Evolutionary conservation across 2,113 vertebrate species (phyloP).

Genomic region (Ivindomyrus marchei): DNA sequence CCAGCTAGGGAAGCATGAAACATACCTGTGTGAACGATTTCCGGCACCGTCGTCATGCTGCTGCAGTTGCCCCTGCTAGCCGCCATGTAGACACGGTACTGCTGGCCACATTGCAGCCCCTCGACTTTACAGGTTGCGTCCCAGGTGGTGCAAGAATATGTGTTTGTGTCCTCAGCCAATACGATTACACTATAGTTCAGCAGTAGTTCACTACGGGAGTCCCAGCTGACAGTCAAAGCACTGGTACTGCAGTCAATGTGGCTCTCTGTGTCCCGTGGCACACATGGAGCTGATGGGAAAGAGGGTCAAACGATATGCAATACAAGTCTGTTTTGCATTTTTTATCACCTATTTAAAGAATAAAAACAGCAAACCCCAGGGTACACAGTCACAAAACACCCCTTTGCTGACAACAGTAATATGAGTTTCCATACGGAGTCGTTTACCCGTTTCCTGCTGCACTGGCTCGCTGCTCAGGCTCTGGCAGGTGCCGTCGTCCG

Average conservation of each 20-base stretch:
- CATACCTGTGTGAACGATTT: slow-evolving; percentile 49
- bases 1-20: not conserved
- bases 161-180: not conserved
- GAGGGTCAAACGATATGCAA: not conserved
- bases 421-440: not conserved
- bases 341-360: not conserved
- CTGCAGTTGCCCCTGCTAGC: slow-evolving; percentile 45
- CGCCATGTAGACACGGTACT: slow-evolving; percentile 43
- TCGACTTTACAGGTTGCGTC: slow-evolving; percentile 40
- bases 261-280: slow-evolving; percentile 37
- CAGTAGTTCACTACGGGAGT: not conserved
- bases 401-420: not conserved
- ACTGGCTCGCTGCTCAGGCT: slow-evolving; percentile 44
- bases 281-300: slow-evolving; percentile 56
- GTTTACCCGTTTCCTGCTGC: slow-evolving; percentile 50
- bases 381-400: not conserved
- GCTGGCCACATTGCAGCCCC: slow-evolving; percentile 51
- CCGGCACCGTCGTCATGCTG: slow-evolving; percentile 36
- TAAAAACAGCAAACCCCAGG: not conserved
- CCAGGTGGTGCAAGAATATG: slow-evolving; percentile 40
- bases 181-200: slow-evolving; percentile 52
- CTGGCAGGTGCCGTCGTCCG: slow-evolving; percentile 49
- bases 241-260: slow-evolving; percentile 51
- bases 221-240: slow-evolving; percentile 51
- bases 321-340: not conserved